Conservation (phyloP, 2,888 invertebrate species). For the Drosophila colorata region DNA sequence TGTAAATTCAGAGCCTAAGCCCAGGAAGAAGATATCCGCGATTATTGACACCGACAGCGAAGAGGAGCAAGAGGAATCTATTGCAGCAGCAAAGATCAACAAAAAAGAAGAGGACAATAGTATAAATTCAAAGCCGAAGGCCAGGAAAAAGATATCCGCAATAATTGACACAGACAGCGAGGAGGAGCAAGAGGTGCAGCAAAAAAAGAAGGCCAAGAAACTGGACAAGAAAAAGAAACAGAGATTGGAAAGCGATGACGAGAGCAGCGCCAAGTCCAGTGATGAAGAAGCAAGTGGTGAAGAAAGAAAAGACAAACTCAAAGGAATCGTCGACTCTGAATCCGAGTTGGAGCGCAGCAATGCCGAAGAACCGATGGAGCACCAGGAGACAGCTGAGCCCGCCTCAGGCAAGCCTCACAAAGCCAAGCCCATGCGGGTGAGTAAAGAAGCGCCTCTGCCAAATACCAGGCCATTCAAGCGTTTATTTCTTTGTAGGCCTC, state of each 20-base stretch:
- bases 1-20: not conserved
- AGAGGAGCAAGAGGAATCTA: slow-evolving; percentile 26
- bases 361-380: slow-evolving; percentile 31
- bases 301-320: slow-evolving; percentile 38
- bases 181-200: slow-evolving; percentile 28
- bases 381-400: slow-evolving; percentile 4
- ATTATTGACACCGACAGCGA: slow-evolving; percentile 72
- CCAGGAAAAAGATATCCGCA: slow-evolving; percentile 54
- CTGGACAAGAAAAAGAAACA: slow-evolving; percentile 34
- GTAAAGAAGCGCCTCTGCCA: not conserved
- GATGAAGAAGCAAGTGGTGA: slow-evolving; percentile 9
- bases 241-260: slow-evolving; percentile 34
- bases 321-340: slow-evolving; percentile 63
- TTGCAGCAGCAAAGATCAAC: not conserved
- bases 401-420: slow-evolving; percentile 31
- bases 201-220: slow-evolving; percentile 32
- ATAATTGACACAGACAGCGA: slow-evolving; percentile 72
- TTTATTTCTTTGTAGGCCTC: slow-evolving; percentile 86
- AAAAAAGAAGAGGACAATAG: not conserved
- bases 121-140: not conserved
- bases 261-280: not conserved
- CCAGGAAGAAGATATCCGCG: slow-evolving; percentile 54
- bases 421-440: slow-evolving; percentile 63
- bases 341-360: slow-evolving; percentile 55
- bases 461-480: slow-evolving; percentile 1